Evolutionary conservation across 2,888 invertebrate genomes (phyloP).

Genomic region (Caenorhabditis plicata): DNA sequence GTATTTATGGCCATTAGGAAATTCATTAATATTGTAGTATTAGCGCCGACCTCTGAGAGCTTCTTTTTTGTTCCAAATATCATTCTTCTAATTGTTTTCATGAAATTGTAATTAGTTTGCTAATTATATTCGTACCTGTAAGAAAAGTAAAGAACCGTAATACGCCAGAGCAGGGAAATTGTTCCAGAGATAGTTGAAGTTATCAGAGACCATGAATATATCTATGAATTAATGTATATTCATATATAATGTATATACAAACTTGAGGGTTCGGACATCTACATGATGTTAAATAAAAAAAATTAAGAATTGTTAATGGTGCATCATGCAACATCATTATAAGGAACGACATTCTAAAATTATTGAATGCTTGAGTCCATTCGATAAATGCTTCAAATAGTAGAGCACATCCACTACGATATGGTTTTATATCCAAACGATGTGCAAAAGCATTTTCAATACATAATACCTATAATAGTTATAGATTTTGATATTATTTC

Average conservation of each 20-base stretch:
- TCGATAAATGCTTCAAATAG: constrained; percentile 59
- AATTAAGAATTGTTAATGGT: constrained; percentile 64
- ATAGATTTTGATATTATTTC: not conserved
- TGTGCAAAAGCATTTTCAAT: constrained; percentile 66
- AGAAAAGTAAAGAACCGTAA: constrained; percentile 61
- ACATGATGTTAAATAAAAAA: constrained; percentile 62
- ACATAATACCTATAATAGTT: constrained; percentile 63
- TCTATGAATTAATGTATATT: constrained; percentile 24
- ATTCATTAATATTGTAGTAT: constrained; percentile 45
- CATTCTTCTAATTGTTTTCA: constrained; percentile 50
- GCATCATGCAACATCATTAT: constrained; percentile 62
- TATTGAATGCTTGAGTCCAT: constrained; percentile 65
- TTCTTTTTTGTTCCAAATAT: constrained; percentile 32
- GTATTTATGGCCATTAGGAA: constrained; percentile 43
- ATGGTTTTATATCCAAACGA: constrained; percentile 59
- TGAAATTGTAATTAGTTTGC: not conserved
- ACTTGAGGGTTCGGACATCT: constrained; percentile 60
- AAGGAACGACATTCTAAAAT: constrained; percentile 64
- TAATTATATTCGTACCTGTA: constrained; percentile 38
- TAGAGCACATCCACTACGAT: constrained; percentile 61
- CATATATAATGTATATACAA: constrained; percentile 3
- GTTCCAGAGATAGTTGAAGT: constrained; percentile 51
- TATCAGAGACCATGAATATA: constrained; percentile 59
- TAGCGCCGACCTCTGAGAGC: constrained; percentile 31
- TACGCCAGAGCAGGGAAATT: constrained; percentile 59